Conservation (phyloP, 2,797 vertebrate genomes). For the Buphagus erythrorhynchus region DNA sequence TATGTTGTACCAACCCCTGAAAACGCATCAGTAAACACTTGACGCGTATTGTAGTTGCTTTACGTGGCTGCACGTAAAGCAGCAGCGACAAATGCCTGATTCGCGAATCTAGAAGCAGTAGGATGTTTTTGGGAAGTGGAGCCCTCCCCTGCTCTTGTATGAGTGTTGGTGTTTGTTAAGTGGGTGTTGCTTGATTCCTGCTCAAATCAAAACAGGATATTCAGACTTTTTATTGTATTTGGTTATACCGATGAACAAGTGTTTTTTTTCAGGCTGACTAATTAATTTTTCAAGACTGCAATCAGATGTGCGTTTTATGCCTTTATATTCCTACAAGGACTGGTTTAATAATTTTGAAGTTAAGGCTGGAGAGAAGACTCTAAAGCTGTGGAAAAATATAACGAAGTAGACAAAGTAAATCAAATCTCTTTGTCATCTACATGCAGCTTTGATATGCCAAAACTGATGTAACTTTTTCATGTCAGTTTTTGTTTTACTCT, state of each 20-base stretch:
- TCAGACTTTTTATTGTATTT: not conserved
- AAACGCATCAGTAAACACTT: not conserved
- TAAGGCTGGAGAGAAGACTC: not conserved
- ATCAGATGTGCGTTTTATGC: not conserved
- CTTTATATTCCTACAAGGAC: not conserved
- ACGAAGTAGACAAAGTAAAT: not conserved
- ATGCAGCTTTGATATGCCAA: not conserved
- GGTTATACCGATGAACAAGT: not conserved
- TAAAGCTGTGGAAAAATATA: not conserved
- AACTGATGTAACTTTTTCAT: not conserved
- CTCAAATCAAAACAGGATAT: slow-evolving; percentile 3
- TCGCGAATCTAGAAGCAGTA: not conserved
- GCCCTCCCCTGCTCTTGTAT: not conserved
- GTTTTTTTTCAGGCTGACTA: not conserved
- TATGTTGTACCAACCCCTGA: not conserved
- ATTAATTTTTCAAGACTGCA: not conserved
- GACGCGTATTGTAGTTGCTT: not conserved
- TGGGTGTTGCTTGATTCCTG: not conserved
- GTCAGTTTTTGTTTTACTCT: not conserved
- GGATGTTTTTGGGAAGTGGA: not conserved
- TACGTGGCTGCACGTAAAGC: not conserved
- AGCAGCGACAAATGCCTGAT: not conserved
- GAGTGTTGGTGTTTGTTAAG: not conserved
- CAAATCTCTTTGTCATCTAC: not conserved
- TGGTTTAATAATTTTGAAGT: not conserved